phyloP scores from a whole-genome alignment of 2,113 vertebrate species.

The Tachysurus fulvidraco region DNA sequence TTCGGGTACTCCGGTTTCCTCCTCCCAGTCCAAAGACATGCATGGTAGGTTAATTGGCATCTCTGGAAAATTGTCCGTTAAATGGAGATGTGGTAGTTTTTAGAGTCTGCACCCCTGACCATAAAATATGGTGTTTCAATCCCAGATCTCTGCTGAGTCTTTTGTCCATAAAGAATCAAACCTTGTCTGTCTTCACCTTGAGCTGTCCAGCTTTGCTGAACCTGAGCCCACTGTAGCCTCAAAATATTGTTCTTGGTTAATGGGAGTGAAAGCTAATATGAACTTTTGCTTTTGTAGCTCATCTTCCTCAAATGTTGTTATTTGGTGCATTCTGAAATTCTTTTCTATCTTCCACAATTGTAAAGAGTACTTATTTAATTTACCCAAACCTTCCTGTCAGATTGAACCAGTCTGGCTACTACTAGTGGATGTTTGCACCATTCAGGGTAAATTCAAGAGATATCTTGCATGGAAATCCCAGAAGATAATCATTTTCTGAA shows the following conservation, averaged over 20 bases:
- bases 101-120: neutral
- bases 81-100: neutral
- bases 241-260: neutral
- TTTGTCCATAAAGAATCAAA: neutral
- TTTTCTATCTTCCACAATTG: neutral
- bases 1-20: too few relatives aligned
- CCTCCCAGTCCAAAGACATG: too few relatives aligned
- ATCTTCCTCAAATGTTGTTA: neutral
- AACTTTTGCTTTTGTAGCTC: neutral
- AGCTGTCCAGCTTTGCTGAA: neutral
- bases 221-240: neutral
- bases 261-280: neutral
- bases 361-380: neutral
- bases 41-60: too few relatives aligned
- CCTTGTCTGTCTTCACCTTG: neutral
- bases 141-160: neutral
- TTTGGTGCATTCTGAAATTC: neutral
- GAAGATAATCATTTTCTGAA: neutral
- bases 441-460: neutral
- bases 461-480: neutral
- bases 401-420: neutral
- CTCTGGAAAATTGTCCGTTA: too few relatives aligned
- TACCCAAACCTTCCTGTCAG: neutral
- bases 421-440: neutral
- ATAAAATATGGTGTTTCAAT: neutral